Percentiles rank a stretch among this genome's conserved stretches.
phyloP scores from a whole-genome alignment of 2,888 invertebrate genomes.

The Elysia crispata region DNA sequence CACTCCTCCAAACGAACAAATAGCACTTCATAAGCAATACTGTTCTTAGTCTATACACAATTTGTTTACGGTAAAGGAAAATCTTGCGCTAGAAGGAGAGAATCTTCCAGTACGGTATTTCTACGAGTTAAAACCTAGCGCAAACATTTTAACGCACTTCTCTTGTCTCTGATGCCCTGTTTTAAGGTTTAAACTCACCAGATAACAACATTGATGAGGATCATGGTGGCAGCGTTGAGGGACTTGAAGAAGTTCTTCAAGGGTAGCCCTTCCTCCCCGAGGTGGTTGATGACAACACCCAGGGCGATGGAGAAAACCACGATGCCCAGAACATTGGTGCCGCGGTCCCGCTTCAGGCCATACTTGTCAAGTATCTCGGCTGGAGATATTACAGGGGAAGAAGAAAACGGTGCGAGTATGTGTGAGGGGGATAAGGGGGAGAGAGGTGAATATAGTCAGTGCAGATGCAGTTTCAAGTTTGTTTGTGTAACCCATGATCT shows the following conservation, averaged over 20 bases:
- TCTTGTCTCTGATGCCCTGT: no score
- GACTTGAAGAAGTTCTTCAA: constrained; percentile 90
- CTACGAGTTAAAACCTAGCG: no score
- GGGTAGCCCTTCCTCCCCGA: constrained; percentile 89
- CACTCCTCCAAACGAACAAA: no score
- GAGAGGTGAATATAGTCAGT: background rate
- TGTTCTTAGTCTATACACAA: no score
- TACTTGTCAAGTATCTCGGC: constrained; percentile 47
- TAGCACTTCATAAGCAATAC: no score
- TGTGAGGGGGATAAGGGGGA: background rate
- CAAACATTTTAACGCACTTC: no score
- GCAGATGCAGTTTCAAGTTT: background rate
- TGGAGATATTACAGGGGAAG: no score
- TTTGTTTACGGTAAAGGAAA: no score
- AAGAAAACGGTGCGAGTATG: no score
- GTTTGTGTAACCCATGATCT: constrained; percentile 6
- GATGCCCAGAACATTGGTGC: constrained; percentile 79
- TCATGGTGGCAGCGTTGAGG: constrained; percentile 95
- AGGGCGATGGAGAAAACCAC: constrained; percentile 81
- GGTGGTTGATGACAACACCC: constrained; percentile 92
- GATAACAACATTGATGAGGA: constrained; percentile 95
- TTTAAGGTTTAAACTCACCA: constrained; percentile 82
- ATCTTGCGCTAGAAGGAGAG: no score
- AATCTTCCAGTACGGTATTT: no score
- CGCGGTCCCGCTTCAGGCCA: constrained; percentile 54